A percentile compares a stretch with the other conserved stretches of the same genome.
Conservation (phyloP, 2,888 invertebrate species). For the Graphium colonna region DNA sequence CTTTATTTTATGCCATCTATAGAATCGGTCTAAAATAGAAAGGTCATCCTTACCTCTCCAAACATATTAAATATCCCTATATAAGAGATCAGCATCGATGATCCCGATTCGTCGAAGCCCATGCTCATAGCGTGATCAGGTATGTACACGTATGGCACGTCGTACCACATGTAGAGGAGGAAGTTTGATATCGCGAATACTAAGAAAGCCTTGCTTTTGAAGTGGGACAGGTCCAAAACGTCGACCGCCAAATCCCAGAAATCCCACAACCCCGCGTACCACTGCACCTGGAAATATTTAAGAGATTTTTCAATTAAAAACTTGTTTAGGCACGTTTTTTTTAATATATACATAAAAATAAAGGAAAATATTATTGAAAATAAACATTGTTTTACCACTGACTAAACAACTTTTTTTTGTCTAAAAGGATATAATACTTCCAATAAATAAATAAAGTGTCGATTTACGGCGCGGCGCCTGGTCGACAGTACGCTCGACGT, state of each 20-base stretch:
- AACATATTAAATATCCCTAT: constrained; percentile 94
- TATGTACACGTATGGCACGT: constrained; percentile 95
- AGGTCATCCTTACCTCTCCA: constrained; percentile 90
- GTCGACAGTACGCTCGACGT: too few species aligned
- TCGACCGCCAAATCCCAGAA: constrained; percentile 88
- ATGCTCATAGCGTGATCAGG: constrained; percentile 88
- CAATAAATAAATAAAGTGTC: too few species aligned
- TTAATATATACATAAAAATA: too few species aligned
- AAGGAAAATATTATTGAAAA: too few species aligned
- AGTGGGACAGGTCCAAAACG: constrained; percentile 90
- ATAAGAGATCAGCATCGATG: constrained; percentile 90
- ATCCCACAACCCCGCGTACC: constrained; percentile 88
- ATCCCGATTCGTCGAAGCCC: constrained; percentile 85
- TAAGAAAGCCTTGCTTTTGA: constrained; percentile 85
- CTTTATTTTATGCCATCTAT: too few species aligned
- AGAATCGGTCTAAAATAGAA: too few species aligned
- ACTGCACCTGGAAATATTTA: constrained; percentile 73
- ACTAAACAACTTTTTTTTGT: too few species aligned
- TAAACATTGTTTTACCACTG: too few species aligned
- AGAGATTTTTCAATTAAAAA: too few species aligned
- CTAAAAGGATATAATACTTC: too few species aligned
- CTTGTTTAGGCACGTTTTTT: too few species aligned
- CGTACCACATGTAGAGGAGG: constrained; percentile 94
- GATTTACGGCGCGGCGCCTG: too few species aligned
- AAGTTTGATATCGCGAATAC: constrained; percentile 93